Evolutionary conservation across 2,113 vertebrate species (phyloP).

Genomic region (Epinephelus fuscoguttatus): DNA sequence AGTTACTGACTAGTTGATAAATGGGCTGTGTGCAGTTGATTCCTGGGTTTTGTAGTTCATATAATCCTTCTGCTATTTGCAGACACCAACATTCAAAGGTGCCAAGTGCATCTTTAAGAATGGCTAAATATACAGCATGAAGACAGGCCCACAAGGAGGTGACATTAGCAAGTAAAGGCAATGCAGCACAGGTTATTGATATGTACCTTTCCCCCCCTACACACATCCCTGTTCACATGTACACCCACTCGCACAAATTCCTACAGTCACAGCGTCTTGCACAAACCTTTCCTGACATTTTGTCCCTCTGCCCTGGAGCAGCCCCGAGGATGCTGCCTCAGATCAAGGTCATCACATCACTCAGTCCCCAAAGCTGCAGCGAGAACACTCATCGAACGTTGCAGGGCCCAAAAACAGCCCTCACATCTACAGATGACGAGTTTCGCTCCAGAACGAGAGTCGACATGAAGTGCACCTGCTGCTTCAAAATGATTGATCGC

Average conservation of each 20-base stretch:
- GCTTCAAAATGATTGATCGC: constrained; percentile 38
- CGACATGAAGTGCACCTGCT: constrained; percentile 50
- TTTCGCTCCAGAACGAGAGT: constrained; percentile 7
- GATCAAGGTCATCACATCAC: constrained; percentile 62
- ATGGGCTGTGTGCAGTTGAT: background rate
- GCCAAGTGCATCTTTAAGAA: constrained; percentile 20
- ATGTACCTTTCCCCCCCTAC: constrained; percentile 2
- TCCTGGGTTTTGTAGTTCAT: constrained; percentile 12
- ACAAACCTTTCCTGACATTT: constrained; percentile 74
- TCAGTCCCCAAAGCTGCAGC: constrained; percentile 39
- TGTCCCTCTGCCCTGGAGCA: constrained; percentile 71
- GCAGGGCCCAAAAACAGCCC: constrained; percentile 23
- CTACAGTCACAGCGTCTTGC: constrained; percentile 47
- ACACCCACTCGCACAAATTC: constrained; percentile 18
- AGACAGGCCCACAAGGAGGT: background rate
- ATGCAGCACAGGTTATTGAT: constrained; percentile 27
- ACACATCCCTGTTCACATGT: background rate
- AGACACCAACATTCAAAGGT: background rate
- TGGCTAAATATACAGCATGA: constrained; percentile 1
- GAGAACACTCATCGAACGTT: constrained; percentile 25
- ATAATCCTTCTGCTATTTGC: background rate
- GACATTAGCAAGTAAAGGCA: background rate
- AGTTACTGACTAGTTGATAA: background rate
- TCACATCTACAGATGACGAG: constrained; percentile 27
- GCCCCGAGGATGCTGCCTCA: constrained; percentile 65